phyloP scores from a whole-genome alignment of 2,888 invertebrate species.

The Pelosia muscerda region DNA sequence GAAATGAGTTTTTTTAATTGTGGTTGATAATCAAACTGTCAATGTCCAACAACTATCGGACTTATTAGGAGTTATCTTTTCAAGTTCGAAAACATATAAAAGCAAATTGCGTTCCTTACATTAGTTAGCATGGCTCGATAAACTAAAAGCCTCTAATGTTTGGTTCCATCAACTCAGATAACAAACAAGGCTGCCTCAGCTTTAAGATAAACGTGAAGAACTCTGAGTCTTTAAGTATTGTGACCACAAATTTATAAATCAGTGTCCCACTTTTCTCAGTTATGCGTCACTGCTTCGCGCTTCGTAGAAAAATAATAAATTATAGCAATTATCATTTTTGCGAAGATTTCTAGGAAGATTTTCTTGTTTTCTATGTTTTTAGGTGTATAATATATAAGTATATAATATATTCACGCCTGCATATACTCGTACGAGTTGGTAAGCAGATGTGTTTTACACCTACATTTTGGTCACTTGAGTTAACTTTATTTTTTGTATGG shows the following conservation, averaged over 20 bases:
- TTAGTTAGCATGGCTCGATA: constrained; percentile 45
- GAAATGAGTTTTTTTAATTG: not conserved
- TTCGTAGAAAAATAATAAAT: constrained; percentile 20
- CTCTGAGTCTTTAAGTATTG: constrained; percentile 51
- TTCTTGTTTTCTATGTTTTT: not conserved
- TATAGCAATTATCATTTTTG: constrained; percentile 12
- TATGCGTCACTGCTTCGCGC: constrained; percentile 18
- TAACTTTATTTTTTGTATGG: no score
- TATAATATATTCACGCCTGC: not conserved
- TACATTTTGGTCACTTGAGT: not conserved
- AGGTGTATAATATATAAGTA: not conserved
- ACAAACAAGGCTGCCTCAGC: constrained; percentile 65
- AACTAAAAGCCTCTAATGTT: constrained; percentile 63
- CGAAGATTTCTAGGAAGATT: constrained; percentile 2
- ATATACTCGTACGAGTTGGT: not conserved
- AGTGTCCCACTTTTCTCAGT: constrained; percentile 11
- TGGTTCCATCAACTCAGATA: constrained; percentile 62
- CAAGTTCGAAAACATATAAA: constrained; percentile 17
- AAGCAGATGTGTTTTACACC: not conserved
- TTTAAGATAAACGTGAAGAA: constrained; percentile 72
- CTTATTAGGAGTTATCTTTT: constrained; percentile 11
- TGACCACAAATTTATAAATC: constrained; percentile 47
- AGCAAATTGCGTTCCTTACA: constrained; percentile 45
- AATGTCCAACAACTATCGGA: not conserved
- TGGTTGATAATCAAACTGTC: not conserved